Percentiles rank a stretch among this genome's conserved stretches.
Conservation (phyloP, 2,797 vertebrate species). For the Erpetoichthys calabaricus region DNA sequence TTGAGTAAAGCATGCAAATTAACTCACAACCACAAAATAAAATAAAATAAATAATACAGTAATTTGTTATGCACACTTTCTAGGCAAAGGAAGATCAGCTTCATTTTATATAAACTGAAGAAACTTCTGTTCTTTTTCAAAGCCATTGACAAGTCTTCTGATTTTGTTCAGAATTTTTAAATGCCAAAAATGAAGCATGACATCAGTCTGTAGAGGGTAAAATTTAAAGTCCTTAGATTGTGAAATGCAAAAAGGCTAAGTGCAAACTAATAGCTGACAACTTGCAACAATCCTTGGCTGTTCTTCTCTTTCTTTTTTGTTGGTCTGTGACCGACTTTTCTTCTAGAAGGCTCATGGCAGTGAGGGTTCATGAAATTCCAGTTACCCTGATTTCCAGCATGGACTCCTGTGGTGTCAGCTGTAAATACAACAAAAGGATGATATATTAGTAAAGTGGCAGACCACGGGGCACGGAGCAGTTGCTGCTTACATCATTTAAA, state of each 20-base stretch:
- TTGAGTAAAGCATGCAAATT: constrained; percentile 13
- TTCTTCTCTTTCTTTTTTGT: constrained; percentile 26
- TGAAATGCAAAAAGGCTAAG: not conserved
- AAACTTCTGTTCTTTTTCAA: constrained; percentile 14
- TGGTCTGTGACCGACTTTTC: constrained; percentile 24
- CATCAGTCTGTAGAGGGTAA: constrained; percentile 8
- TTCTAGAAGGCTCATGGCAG: constrained; percentile 22
- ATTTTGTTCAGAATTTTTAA: constrained; percentile 8
- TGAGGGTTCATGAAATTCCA: constrained; percentile 37
- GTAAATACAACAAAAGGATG: constrained; percentile 11
- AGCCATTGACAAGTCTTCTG: constrained; percentile 7
- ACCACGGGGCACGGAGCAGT: not conserved
- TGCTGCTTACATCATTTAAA: not conserved
- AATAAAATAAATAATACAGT: constrained; percentile 23
- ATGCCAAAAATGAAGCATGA: constrained; percentile 3
- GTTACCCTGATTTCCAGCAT: constrained; percentile 32
- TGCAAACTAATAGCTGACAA: constrained; percentile 15
- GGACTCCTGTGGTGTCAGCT: constrained; percentile 52
- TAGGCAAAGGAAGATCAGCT: constrained; percentile 16
- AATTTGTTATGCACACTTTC: constrained; percentile 23
- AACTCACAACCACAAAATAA: constrained; percentile 24
- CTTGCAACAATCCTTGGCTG: constrained; percentile 25
- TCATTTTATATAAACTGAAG: not conserved
- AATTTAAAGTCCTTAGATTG: constrained; percentile 6
- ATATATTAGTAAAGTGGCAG: constrained; percentile 8